Evolutionary conservation across 2,797 vertebrate species (phyloP).

Genomic region (Labeo calbasu): DNA sequence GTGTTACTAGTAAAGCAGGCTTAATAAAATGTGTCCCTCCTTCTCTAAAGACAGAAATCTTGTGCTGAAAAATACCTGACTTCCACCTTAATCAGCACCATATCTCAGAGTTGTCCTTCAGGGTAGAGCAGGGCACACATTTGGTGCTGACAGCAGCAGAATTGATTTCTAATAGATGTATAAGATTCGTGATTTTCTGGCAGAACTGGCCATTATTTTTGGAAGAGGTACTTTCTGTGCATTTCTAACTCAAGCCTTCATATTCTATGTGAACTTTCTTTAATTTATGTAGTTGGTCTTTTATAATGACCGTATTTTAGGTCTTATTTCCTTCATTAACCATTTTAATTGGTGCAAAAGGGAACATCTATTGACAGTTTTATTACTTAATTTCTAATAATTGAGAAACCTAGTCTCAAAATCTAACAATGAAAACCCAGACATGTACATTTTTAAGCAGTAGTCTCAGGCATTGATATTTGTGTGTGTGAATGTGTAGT

Average conservation of each 20-base stretch:
- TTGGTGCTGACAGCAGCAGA: constrained; percentile 31
- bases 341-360: neutral
- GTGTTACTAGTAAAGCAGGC: neutral
- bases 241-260: neutral
- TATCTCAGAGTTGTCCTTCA: constrained; percentile 15
- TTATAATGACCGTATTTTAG: neutral
- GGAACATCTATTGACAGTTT: neutral
- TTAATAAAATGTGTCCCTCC: neutral
- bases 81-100: constrained; percentile 26
- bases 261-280: neutral
- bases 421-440: neutral
- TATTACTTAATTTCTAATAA: neutral
- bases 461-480: neutral
- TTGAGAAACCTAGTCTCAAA: neutral
- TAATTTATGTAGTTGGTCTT: neutral
- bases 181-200: constrained; percentile 30
- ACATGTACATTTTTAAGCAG: neutral
- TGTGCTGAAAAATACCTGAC: constrained; percentile 22
- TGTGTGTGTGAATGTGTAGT: neutral
- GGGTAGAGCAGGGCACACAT: constrained; percentile 19
- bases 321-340: neutral
- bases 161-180: constrained; percentile 44
- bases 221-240: neutral
- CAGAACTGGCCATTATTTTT: constrained; percentile 40
- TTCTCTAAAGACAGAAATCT: neutral